These are phyloP conservation scores for Philantomba maxwellii DNA, from an alignment of 2,113 vertebrate species.

Conservation along the genomic window DNA sequence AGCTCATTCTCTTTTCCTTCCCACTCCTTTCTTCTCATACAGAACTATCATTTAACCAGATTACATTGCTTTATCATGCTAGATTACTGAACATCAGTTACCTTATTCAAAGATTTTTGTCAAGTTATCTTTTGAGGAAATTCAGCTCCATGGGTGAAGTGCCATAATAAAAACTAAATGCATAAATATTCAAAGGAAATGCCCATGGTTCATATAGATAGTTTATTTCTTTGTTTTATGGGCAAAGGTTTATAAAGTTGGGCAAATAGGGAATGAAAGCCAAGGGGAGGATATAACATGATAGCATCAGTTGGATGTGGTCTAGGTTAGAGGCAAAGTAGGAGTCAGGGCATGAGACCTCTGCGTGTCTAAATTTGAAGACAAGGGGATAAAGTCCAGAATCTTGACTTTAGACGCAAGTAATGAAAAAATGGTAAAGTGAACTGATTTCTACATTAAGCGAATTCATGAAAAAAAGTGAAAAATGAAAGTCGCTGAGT, in stretches of 20 bases:
- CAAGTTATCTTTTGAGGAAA: constrained; percentile 1
- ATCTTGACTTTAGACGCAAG: neutral
- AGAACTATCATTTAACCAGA: constrained; percentile 2
- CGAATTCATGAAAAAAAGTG: neutral
- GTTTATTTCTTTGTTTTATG: neutral
- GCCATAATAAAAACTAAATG: neutral
- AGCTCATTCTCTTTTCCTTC: constrained; percentile 26
- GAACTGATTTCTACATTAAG: neutral
- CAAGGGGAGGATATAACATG: neutral
- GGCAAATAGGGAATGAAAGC: neutral
- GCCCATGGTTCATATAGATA: neutral
- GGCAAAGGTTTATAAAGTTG: neutral
- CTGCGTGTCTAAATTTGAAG: neutral
- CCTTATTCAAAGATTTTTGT: constrained; percentile 28
- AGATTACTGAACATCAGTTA: neutral
- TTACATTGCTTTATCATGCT: constrained; percentile 28
- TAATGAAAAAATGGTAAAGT: neutral
- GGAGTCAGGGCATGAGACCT: neutral
- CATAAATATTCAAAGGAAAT: constrained; percentile 4
- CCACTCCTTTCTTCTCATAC: neutral
- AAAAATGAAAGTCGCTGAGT: neutral
- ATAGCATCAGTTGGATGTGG: neutral
- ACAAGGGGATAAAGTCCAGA: neutral
- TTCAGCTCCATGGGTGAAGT: neutral
- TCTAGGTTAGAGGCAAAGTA: neutral